Evolutionary conservation across 2,888 invertebrate species (phyloP), one percentile per base, ranked within the genome.

Genomic region (Fragum whitleyi): DNA sequence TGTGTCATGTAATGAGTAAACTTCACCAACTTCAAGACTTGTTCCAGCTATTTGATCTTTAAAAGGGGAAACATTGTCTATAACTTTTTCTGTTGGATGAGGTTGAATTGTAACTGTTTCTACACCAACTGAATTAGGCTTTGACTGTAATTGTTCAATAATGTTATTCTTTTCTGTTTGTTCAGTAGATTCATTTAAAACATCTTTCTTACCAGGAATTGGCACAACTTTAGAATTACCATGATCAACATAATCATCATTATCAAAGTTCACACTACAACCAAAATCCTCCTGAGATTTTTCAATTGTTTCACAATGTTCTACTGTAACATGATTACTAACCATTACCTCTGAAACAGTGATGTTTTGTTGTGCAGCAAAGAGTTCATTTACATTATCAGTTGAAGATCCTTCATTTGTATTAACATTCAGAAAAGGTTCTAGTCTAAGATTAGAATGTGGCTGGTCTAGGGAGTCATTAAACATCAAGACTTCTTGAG

Each of bases 231-330:
- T 36, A 36, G 32, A 6, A 9, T 36, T 36, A 6, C 5, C 32
- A 6, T 36, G 5, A 47, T 32, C 61, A 14, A 5, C 68, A 71
- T 77, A 55, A 65, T 59, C 73, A 29, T 83, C 83, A 80, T 79
- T 79, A 51, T 79, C 83, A 80, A 79, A 83, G 23, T 83, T 79
- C 0, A 82, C 82, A 51, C 65, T 51, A 51, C 76, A 76, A 19
- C 70, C 72, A 76, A 75, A 76, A 21, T 82, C 79, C 67, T 75
- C 77, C 69, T 47, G 47, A 14, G 7, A 14, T 47, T 47, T 47
- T n/a, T 67, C 67, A 67, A 2, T n/a, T 21, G 7, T 23, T 23
- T 67, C 61, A 61, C 29, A 16, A 39, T n/a, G 19, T 67, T 36
- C 21, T 19, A 28, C 57, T 47, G 47, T n/a, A 19, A 3, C 47